Conservation (phyloP, 1,140 invertebrate genomes). For the Aphaenogaster floridana region DNA sequence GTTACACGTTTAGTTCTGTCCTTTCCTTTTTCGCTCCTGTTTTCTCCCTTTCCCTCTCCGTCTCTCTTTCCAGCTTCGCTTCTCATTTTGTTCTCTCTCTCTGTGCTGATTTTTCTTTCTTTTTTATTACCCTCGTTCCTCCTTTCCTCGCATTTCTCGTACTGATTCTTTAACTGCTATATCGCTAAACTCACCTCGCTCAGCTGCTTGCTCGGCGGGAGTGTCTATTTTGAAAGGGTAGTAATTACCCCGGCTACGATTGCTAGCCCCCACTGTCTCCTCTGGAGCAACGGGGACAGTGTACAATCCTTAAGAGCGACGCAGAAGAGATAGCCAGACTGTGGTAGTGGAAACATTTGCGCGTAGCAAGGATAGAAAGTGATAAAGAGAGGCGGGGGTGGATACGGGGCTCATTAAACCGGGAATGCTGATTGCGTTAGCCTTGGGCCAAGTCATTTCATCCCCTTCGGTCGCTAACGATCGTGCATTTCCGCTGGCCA, state of each 20-base stretch:
- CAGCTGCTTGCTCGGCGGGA: neutral
- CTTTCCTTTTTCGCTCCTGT: constrained; percentile 54
- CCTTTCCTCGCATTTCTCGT: constrained; percentile 43
- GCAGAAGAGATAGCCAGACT: neutral
- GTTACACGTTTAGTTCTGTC: constrained; percentile 11
- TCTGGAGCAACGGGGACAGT: neutral
- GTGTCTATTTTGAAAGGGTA: constrained; percentile 69
- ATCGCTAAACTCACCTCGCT: constrained; percentile 19
- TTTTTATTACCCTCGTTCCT: neutral
- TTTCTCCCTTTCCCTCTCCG: neutral
- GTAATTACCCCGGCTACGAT: constrained; percentile 67
- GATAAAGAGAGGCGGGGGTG: constrained; percentile 64
- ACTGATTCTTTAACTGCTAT: constrained; percentile 52
- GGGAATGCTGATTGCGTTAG: constrained; percentile 83
- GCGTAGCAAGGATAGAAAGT: constrained; percentile 52
- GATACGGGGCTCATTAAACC: constrained; percentile 81
- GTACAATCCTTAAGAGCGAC: constrained; percentile 52
- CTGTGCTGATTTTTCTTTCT: neutral
- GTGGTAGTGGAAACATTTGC: constrained; percentile 34
- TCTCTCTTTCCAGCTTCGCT: neutral
- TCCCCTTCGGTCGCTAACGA: constrained; percentile 74
- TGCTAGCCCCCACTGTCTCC: constrained; percentile 47
- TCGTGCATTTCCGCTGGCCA: constrained; percentile 71
- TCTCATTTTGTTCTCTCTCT: constrained; percentile 6
- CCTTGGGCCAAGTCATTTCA: constrained; percentile 75